Base-by-base conservation (phyloP, 2,113 vertebrate species). In the Carassius carassius region DNA sequence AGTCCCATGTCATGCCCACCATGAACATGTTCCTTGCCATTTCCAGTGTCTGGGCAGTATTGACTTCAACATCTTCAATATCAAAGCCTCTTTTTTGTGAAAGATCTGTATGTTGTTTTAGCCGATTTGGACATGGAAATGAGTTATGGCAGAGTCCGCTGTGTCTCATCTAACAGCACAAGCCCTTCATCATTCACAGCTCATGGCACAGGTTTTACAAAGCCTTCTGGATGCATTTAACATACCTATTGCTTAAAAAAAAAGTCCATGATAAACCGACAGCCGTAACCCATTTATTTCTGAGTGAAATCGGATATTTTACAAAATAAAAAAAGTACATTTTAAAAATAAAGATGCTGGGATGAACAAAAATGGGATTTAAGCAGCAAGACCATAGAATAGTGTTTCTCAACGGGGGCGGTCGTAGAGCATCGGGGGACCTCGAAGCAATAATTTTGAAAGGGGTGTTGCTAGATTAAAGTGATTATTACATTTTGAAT, bases 51-150 rank as follows among this genome's bases (percentile, higher is more conserved):
- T 67, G 35, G 63, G 49, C 5, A 41, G 37, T 80, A 60, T 29
- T 84, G 87, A 84, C 56, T 85, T 78, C 80, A 84, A 54, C 51
- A 73, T 32, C 56, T 60, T 60, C 51, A 32, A 19, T 25, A 75
- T 85, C 75, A 86, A 83, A 85, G 63, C 6, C 54, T 82, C 41
- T 44, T 32, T 87, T 63, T 58, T 44, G 25, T 75, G 79, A 82
- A 81, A 37, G 60, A 29, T 25, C 29, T 76, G 79, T 35, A 82
- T 82, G 72, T 19, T 83, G 63, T 60, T 12, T 21, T 54, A 76
- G 29, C 37, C 5, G 62, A 62, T 65, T 41, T n/a, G 49, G 19
- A 56, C 74, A 49, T 72, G 63, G 44, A 63, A 25, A 62, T 86
- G 62, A 86, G n/a, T 82, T 86, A 86, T 86, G 29, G 56, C 74